Evolutionary conservation across 2,113 vertebrate genomes (phyloP).

Genomic region (Mystacornis crossleyi): DNA sequence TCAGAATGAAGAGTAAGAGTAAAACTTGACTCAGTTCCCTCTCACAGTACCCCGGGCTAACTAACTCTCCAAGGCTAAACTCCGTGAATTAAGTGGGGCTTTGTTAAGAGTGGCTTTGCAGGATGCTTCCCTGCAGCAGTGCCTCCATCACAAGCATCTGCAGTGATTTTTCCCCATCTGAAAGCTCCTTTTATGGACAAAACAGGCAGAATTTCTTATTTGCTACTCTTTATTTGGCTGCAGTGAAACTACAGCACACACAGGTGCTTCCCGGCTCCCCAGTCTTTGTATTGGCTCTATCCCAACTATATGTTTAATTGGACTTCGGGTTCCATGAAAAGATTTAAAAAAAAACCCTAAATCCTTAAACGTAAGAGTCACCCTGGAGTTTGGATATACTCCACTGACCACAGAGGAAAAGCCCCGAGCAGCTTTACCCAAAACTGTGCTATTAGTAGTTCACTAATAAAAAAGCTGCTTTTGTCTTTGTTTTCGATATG

Average conservation of each 20-base stretch:
- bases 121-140: background rate
- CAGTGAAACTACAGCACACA: background rate
- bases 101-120: background rate
- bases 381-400: background rate
- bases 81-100: accelerated
- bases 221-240: background rate
- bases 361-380: background rate
- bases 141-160: background rate
- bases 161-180: background rate
- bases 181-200: background rate
- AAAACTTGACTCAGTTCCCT: background rate
- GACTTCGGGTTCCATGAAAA: background rate
- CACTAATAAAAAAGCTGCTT: background rate
- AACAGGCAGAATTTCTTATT: background rate
- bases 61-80: background rate
- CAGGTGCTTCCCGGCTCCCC: background rate
- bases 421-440: background rate
- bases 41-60: background rate
- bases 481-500: background rate
- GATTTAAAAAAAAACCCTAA: background rate
- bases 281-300: background rate
- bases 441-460: background rate
- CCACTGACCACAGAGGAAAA: background rate
- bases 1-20: background rate
- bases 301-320: background rate